phyloP scores from a whole-genome alignment of 2,888 invertebrate genomes.

The Leptopilina drosophilae region DNA sequence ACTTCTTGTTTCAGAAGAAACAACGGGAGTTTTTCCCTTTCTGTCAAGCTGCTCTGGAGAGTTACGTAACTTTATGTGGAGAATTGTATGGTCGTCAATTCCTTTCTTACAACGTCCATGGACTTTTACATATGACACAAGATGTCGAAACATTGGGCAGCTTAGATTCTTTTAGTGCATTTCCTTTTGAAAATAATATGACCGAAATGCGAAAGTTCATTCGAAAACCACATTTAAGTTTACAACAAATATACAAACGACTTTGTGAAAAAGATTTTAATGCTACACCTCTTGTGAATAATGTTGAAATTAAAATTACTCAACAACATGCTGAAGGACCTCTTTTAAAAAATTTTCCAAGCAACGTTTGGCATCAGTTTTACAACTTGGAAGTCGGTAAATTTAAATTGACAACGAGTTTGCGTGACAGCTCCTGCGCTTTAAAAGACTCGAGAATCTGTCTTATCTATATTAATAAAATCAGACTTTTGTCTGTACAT shows the following conservation, averaged over 20 bases:
- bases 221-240: not conserved
- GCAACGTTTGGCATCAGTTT: not conserved
- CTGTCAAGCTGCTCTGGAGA: not conserved
- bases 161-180: conserved; percentile 7
- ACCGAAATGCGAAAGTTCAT: not conserved
- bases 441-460: not conserved
- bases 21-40: not conserved
- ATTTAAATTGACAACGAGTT: not conserved
- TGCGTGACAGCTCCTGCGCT: not conserved
- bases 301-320: not conserved
- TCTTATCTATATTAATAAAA: no score
- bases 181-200: not conserved
- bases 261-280: not conserved
- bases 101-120: not conserved
- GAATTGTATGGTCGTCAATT: not conserved
- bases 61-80: not conserved
- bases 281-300: not conserved
- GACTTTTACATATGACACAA: not conserved
- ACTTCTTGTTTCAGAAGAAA: conserved; percentile 45
- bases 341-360: not conserved
- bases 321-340: conserved; percentile 7
- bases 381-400: not conserved
- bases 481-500: no score
- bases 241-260: conserved; percentile 16
- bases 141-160: conserved; percentile 14